phyloP scores from a whole-genome alignment of 2,888 invertebrate genomes.

The Eupithecia centaureata region DNA sequence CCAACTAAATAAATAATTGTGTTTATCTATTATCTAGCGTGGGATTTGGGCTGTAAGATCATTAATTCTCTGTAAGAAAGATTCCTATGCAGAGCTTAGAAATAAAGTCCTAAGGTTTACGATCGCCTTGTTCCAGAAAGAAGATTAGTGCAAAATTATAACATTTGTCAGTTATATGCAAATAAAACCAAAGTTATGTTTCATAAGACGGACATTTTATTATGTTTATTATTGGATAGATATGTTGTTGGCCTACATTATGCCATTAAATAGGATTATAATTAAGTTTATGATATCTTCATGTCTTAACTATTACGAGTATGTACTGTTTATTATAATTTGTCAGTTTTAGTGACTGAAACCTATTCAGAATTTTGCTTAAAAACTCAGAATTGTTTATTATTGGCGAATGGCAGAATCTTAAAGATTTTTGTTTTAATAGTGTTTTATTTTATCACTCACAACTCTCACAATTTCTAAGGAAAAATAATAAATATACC shows the following conservation, averaged over 20 bases:
- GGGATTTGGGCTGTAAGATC: not conserved
- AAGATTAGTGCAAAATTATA: slow-evolving; percentile 6
- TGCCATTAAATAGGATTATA: slow-evolving; percentile 1
- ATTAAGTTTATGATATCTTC: slow-evolving; percentile 3
- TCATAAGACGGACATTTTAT: slow-evolving; percentile 2
- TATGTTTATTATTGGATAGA: slow-evolving; percentile 13
- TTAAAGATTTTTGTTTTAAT: too few relatives aligned
- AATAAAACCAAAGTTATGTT: slow-evolving; percentile 7
- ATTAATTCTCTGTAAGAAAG: too few relatives aligned
- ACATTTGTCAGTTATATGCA: not conserved
- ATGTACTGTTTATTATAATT: not conserved
- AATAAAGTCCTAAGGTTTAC: not conserved
- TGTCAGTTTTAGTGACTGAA: not conserved
- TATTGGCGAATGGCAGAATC: not conserved
- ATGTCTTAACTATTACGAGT: not conserved
- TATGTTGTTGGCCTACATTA: slow-evolving; percentile 1
- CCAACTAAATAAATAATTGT: too few relatives aligned
- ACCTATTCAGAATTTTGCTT: not conserved
- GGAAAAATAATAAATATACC: too few relatives aligned
- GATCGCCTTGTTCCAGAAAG: not conserved
- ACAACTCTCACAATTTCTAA: too few relatives aligned
- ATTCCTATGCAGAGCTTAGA: not conserved
- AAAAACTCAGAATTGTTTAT: not conserved
- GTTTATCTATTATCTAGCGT: too few relatives aligned
- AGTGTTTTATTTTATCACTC: too few relatives aligned